These are phyloP conservation scores for Apotomis betuletana DNA, from an alignment of 2,888 invertebrate genomes.

Conservation along the genomic window DNA sequence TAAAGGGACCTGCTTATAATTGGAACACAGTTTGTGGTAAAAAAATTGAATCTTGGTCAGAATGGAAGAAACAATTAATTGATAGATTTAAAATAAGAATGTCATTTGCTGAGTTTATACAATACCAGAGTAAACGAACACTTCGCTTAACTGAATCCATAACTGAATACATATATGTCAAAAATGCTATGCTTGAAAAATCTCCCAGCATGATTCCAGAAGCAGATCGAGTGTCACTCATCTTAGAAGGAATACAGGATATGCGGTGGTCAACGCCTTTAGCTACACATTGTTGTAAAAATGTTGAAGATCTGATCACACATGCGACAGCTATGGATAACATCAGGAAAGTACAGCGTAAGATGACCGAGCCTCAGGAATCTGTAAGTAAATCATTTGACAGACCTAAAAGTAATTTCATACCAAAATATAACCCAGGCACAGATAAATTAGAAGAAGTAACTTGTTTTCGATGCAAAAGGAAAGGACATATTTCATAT, in stretches of 20 bases:
- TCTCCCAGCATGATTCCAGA: constrained; percentile 17
- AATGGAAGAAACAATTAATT: too few relatives aligned
- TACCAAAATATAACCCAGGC: constrained; percentile 7
- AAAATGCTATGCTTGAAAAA: constrained; percentile 22
- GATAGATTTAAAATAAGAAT: too few relatives aligned
- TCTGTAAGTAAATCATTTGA: not conserved
- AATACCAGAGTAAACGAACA: too few relatives aligned
- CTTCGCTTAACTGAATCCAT: not conserved
- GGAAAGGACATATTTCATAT: constrained; percentile 14
- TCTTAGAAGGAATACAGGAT: constrained; percentile 5
- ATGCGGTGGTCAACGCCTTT: constrained; percentile 7
- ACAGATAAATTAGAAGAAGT: not conserved
- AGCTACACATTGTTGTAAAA: not conserved
- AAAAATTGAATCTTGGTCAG: not conserved
- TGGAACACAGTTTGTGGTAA: not conserved
- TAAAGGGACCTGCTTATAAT: too few relatives aligned
- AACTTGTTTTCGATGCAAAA: constrained; percentile 15
- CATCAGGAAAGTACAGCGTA: constrained; percentile 1
- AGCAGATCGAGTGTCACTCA: constrained; percentile 12
- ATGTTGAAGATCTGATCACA: constrained; percentile 7
- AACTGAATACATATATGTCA: constrained; percentile 15
- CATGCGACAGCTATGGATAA: constrained; percentile 8
- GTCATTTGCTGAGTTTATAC: too few relatives aligned
- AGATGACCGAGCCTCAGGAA: not conserved
- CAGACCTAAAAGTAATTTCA: not conserved